A percentile compares a stretch with the other conserved stretches of the same genome.
These are phyloP conservation scores for Lindbergichthys nudifrons DNA, from an alignment of 2,797 vertebrate genomes.

Conservation along the genomic window DNA sequence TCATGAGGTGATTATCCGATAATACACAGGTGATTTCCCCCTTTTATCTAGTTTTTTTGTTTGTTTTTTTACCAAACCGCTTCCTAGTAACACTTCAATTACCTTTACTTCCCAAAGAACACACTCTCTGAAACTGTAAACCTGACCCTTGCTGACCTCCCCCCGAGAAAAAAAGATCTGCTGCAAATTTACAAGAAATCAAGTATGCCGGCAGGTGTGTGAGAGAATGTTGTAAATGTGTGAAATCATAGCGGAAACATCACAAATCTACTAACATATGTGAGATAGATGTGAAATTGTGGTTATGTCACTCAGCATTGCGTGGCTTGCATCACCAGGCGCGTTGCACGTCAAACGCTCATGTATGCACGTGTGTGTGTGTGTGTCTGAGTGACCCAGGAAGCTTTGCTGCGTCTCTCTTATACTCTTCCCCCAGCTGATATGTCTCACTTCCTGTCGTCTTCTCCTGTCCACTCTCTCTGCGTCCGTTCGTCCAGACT, in stretches of 20 bases:
- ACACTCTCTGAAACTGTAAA: neutral
- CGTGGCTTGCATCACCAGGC: constrained; percentile 45
- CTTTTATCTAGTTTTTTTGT: neutral
- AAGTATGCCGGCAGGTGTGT: neutral
- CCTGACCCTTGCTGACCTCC: constrained; percentile 44
- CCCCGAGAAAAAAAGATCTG: neutral
- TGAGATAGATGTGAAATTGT: neutral
- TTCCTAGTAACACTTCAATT: constrained; percentile 28
- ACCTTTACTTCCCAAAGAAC: constrained; percentile 29
- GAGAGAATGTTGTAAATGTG: constrained; percentile 1
- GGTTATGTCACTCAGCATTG: constrained; percentile 29
- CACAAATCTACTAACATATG: constrained; percentile 1
- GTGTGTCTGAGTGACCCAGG: constrained; percentile 38
- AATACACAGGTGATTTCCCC: constrained; percentile 37
- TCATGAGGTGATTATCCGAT: constrained; percentile 23
- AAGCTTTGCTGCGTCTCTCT: constrained; percentile 27
- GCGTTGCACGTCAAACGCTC: constrained; percentile 3
- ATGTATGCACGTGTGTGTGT: constrained; percentile 11
- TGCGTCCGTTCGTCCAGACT: neutral
- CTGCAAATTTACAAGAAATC: neutral
- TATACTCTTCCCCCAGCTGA: constrained; percentile 35
- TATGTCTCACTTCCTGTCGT: constrained; percentile 55
- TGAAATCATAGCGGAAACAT: neutral
- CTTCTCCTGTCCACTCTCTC: constrained; percentile 38
- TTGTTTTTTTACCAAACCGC: constrained; percentile 16